phyloP scores from a whole-genome alignment of 2,797 vertebrate species.

The Dallia pectoralis region DNA sequence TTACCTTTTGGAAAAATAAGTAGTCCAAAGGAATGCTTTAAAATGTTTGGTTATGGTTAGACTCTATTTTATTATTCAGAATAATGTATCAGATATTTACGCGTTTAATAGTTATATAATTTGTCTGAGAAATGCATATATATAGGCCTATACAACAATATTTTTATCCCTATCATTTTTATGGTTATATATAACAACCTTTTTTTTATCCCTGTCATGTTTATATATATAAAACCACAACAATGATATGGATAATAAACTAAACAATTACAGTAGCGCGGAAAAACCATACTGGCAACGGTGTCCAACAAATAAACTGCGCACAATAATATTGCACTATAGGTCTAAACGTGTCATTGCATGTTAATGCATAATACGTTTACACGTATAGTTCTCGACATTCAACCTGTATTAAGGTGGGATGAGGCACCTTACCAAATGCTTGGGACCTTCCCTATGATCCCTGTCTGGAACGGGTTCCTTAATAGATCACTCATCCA shows the following conservation, averaged over 20 bases:
- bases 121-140: not conserved
- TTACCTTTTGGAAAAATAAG: not conserved
- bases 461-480: constrained; percentile 15
- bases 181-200: no score
- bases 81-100: not conserved
- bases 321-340: not conserved
- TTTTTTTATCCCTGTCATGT: no score
- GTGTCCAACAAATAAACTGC: not conserved
- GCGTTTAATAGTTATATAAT: constrained; percentile 7
- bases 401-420: not conserved
- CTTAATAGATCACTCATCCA: constrained; percentile 45
- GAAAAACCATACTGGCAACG: not conserved
- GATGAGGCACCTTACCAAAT: constrained; percentile 1
- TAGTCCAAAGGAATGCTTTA: not conserved
- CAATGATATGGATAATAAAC: not conserved
- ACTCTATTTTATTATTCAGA: not conserved
- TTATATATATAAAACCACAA: not conserved
- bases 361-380: not conserved
- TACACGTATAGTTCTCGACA: not conserved
- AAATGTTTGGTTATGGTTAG: not conserved
- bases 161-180: no score
- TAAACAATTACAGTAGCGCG: not conserved
- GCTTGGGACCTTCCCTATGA: constrained; percentile 1
- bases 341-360: not conserved
- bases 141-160: no score